These are phyloP conservation scores for Pristionchus entomophagus DNA, from an alignment of 2,888 invertebrate species.

Conservation along the genomic window DNA sequence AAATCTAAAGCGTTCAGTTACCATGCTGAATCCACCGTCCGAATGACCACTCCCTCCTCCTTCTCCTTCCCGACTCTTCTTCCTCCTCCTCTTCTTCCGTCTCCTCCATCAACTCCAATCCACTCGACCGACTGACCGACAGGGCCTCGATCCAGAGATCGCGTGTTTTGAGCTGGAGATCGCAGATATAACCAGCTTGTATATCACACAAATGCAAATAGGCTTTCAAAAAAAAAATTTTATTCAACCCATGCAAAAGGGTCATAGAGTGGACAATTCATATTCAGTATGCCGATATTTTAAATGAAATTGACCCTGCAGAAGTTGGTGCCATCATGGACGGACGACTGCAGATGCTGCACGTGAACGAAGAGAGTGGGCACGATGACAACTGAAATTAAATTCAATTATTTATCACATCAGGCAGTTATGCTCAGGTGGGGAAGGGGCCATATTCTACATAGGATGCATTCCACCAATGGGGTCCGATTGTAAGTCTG, in stretches of 20 bases:
- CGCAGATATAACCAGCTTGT: too few relatives aligned
- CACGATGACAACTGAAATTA: constrained; percentile 24
- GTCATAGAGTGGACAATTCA: background rate
- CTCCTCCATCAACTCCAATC: constrained; percentile 33
- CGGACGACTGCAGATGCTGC: background rate
- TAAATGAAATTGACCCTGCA: background rate
- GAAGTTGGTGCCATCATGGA: constrained; percentile 30
- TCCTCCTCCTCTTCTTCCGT: constrained; percentile 2
- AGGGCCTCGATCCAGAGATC: constrained; percentile 45
- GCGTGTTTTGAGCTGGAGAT: constrained; percentile 43
- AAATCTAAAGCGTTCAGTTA: background rate
- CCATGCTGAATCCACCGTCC: constrained; percentile 46
- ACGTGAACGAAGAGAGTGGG: background rate
- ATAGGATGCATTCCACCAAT: too few relatives aligned
- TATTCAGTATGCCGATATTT: too few relatives aligned
- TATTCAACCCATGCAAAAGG: background rate
- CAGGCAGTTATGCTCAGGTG: too few relatives aligned
- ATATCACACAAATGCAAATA: background rate
- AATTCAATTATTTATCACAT: background rate
- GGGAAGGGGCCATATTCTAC: too few relatives aligned
- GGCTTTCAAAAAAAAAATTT: background rate
- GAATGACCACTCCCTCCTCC: constrained; percentile 39
- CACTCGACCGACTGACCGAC: constrained; percentile 15
- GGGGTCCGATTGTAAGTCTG: too few relatives aligned
- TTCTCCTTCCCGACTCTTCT: background rate